Base-by-base conservation (phyloP, 2,113 vertebrate genomes). In the Microtus richardsoni region DNA sequence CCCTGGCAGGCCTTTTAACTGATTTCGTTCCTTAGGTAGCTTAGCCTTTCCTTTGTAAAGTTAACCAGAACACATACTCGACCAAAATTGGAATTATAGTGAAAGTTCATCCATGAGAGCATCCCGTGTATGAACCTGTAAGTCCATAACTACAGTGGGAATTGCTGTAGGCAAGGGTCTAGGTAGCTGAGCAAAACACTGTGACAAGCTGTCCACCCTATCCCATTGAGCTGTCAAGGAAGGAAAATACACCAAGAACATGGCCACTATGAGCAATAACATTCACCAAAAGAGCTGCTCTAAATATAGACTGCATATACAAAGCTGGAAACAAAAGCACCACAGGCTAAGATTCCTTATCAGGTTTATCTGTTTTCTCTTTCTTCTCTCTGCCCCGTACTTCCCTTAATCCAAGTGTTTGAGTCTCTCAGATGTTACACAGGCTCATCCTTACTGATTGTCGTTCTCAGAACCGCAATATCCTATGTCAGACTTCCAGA, bases 1-100 rank as follows among this genome's bases (percentile, higher is more conserved):
- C 7, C 54, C 47, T 64, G 36, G 14, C 14, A 85, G 75, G 49
- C 13, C 84, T 97, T 95, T 91, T 44, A 90, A 85, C n/a, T n/a
- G 47, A 58, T 41, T 83, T 70, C 22, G 44, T 82, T 96, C 78
- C n/a, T 71, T 75, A 89, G 33, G 16, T 71, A 89, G 17, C 39
- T 33, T 6, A 73, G 64, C 4, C 14, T 84, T 79, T 71, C 33
- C 62, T 24, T 52, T 41, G 79, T 54, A 93, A 79, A 88, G 17
- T 3, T 24, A 91, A 84, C 33, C 41, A 75, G 75, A 80, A 93
- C 62, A 74, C 41, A 41, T 26, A 8, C 33, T 83, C 86, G 62
- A 93, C 41, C 70, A 73, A 96, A 87, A 91, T 73, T 91, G 26
- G 54, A 93, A 21, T 49, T 66, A 54, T 0, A 73, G 54, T 64